Conservation (phyloP, 2,113 vertebrate genomes). For the Jaculus jaculus region DNA sequence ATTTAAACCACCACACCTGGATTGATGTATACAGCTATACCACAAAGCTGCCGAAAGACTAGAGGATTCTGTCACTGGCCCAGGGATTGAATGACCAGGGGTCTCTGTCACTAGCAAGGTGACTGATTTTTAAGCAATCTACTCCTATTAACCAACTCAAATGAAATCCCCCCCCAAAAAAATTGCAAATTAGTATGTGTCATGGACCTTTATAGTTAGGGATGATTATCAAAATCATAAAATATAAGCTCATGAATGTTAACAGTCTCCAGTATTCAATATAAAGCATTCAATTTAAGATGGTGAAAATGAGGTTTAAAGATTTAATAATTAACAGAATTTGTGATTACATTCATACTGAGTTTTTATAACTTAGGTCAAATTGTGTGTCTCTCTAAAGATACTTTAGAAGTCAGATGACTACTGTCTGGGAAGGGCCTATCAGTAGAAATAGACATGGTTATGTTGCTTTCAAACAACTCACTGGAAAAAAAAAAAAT, state of each 20-base stretch:
- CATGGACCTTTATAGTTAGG: neutral
- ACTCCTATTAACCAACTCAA: neutral
- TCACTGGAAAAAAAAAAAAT: neutral
- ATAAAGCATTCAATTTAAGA: neutral
- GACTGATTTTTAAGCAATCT: neutral
- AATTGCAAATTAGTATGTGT: neutral
- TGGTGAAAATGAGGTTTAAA: neutral
- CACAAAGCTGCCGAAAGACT: neutral
- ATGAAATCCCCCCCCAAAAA: neutral
- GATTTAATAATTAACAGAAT: neutral
- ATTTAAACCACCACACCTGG: too few species aligned
- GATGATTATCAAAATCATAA: conserved; percentile 40
- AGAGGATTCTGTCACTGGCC: neutral
- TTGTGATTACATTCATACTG: neutral
- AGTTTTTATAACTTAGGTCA: neutral
- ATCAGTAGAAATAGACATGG: neutral
- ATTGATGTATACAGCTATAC: neutral
- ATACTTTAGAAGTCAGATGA: conserved; percentile 18
- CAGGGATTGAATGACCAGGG: neutral
- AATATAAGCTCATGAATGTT: neutral
- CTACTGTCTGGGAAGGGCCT: neutral
- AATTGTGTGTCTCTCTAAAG: neutral
- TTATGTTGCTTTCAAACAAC: neutral
- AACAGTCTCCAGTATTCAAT: neutral
- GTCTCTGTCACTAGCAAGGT: rapidly evolving